Evolutionary conservation across 2,888 invertebrate species (phyloP).

Genomic region (Heliconius aoede): DNA sequence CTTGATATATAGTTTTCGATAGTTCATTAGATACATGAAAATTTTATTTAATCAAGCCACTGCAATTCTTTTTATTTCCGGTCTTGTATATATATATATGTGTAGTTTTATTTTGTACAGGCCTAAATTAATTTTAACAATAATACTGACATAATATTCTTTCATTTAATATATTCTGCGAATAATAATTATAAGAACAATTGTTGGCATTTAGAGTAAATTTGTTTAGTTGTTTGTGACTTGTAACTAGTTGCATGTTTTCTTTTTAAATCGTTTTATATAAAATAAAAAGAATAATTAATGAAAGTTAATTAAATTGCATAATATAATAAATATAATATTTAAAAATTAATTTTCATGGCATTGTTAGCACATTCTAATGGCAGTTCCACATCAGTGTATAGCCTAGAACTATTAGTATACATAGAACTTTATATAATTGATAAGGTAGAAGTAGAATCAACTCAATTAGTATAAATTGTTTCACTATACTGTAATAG

Average conservation of each 20-base stretch:
- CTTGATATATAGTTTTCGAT: slow-evolving; percentile 10
- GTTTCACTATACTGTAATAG: slow-evolving; percentile 16
- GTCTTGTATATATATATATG: slow-evolving; percentile 4
- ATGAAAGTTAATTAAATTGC: slow-evolving; percentile 18
- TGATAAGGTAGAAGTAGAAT: slow-evolving; percentile 37
- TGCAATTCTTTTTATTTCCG: background rate
- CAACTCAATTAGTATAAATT: slow-evolving; percentile 24
- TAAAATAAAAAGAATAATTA: background rate
- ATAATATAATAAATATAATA: slow-evolving; percentile 11
- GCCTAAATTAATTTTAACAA: slow-evolving; percentile 31
- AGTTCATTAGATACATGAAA: background rate
- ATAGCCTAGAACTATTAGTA: slow-evolving; percentile 34
- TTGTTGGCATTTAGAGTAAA: slow-evolving; percentile 38
- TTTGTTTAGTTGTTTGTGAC: slow-evolving; percentile 64
- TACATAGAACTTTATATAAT: slow-evolving; percentile 24
- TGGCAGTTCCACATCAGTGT: slow-evolving; percentile 33
- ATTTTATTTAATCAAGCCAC: background rate
- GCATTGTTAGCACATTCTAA: slow-evolving; percentile 33
- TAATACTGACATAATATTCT: slow-evolving; percentile 23
- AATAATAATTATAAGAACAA: slow-evolving; percentile 39
- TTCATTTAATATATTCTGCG: slow-evolving; percentile 26
- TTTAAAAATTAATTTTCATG: slow-evolving; percentile 25
- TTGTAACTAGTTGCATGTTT: slow-evolving; percentile 56
- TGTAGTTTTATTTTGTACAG: slow-evolving; percentile 33
- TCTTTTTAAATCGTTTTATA: slow-evolving; percentile 27